A percentile compares a stretch with the other conserved stretches of the same genome.
Conservation (phyloP, 2,797 vertebrate species). For the Poecilia velifera region DNA sequence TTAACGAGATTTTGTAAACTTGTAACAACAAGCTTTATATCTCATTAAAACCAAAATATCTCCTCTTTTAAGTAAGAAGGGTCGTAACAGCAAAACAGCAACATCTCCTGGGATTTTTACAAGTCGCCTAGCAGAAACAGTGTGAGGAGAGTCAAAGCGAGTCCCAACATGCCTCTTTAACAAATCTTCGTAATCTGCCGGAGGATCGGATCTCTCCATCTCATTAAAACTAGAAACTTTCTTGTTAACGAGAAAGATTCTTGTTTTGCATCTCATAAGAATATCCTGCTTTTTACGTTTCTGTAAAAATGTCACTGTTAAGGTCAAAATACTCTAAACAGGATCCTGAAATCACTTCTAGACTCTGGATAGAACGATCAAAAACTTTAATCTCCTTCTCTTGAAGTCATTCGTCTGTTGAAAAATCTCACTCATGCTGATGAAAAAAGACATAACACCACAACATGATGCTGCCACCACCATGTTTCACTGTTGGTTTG, state of each 20-base stretch:
- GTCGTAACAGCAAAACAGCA: not conserved
- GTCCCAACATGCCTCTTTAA: too few relatives aligned
- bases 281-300: not conserved
- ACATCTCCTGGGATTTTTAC: not conserved
- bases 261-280: not conserved
- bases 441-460: not conserved
- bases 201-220: too few relatives aligned
- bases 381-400: not conserved
- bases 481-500: not conserved
- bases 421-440: not conserved
- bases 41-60: not conserved
- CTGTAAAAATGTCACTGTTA: not conserved
- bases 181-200: too few relatives aligned
- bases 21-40: too few relatives aligned
- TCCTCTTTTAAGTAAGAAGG: not conserved
- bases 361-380: not conserved
- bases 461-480: not conserved
- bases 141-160: not conserved
- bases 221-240: not conserved
- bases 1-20: too few relatives aligned
- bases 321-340: not conserved
- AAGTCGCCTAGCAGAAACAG: not conserved
- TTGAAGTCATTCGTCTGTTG: not conserved
- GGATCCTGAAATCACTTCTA: not conserved
- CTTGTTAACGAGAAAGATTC: not conserved